Conservation (phyloP, 2,113 vertebrate genomes). For the Anarhynchus alexandrinus region DNA sequence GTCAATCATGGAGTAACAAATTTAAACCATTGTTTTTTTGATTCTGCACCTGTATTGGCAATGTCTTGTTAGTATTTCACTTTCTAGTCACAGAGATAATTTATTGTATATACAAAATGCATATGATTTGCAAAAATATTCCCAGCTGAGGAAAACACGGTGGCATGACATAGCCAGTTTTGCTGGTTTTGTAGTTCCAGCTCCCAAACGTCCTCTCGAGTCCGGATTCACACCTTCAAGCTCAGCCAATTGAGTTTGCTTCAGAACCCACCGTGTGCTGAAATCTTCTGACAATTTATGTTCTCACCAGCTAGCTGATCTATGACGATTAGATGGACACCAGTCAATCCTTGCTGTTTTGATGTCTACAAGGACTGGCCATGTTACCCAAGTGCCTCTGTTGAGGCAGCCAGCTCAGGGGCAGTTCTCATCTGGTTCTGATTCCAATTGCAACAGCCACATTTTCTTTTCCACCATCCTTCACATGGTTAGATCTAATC, state of each 20-base stretch:
- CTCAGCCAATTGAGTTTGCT: background rate
- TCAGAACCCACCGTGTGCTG: background rate
- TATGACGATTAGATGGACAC: background rate
- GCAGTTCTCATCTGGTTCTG: background rate
- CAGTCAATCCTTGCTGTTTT: background rate
- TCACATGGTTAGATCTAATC: accelerated
- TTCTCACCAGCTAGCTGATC: background rate
- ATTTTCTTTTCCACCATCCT: background rate
- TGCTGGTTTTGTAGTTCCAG: background rate
- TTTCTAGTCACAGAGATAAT: background rate
- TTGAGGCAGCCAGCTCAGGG: background rate
- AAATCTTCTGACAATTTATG: background rate
- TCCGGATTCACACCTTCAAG: background rate
- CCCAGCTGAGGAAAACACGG: background rate
- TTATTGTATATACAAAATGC: background rate
- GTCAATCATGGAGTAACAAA: background rate
- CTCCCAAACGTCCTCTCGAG: background rate
- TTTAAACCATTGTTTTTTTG: background rate
- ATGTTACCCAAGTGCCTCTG: background rate
- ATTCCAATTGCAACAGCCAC: background rate
- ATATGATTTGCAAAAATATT: background rate
- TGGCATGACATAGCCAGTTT: background rate
- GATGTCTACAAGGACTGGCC: background rate
- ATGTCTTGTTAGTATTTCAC: background rate
- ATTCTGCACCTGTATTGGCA: background rate